phyloP scores from a whole-genome alignment of 2,888 invertebrate genomes.

The Sphaeridia pumilis region DNA sequence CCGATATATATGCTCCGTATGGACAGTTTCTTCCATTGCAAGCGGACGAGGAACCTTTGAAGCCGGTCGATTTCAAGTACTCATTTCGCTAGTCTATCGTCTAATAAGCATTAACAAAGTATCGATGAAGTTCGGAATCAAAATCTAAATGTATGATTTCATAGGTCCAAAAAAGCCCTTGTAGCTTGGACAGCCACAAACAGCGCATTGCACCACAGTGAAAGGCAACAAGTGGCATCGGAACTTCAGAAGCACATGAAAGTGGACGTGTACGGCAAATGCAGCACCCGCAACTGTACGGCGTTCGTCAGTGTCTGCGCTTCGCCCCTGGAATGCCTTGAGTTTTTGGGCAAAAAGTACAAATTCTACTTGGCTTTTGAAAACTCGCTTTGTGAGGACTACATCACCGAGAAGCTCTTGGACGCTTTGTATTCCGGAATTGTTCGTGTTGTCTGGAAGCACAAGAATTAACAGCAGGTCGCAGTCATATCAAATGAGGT shows the following conservation, averaged over 20 bases:
- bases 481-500: too few relatives aligned
- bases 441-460: slow-evolving; percentile 32
- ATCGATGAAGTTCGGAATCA: neutral
- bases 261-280: slow-evolving; percentile 33
- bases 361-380: slow-evolving; percentile 37
- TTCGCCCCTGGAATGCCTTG: slow-evolving; percentile 22
- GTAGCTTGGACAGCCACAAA: slow-evolving; percentile 36
- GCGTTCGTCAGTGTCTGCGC: slow-evolving; percentile 19
- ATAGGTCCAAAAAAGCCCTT: slow-evolving; percentile 22
- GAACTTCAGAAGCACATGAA: slow-evolving; percentile 30
- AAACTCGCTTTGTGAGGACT: slow-evolving; percentile 36
- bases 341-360: slow-evolving; percentile 28
- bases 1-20: slow-evolving; percentile 30
- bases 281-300: slow-evolving; percentile 26
- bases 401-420: slow-evolving; percentile 37
- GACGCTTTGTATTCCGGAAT: slow-evolving; percentile 23
- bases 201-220: slow-evolving; percentile 28
- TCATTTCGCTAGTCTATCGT: neutral
- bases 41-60: neutral
- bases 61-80: neutral
- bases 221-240: slow-evolving; percentile 28
- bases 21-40: slow-evolving; percentile 20
- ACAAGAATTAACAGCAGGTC: slow-evolving; percentile 14
- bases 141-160: neutral
- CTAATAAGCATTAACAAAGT: neutral